Evolutionary conservation across 1,140 invertebrate species (phyloP).

Genomic region (Heterodera schachtii): DNA sequence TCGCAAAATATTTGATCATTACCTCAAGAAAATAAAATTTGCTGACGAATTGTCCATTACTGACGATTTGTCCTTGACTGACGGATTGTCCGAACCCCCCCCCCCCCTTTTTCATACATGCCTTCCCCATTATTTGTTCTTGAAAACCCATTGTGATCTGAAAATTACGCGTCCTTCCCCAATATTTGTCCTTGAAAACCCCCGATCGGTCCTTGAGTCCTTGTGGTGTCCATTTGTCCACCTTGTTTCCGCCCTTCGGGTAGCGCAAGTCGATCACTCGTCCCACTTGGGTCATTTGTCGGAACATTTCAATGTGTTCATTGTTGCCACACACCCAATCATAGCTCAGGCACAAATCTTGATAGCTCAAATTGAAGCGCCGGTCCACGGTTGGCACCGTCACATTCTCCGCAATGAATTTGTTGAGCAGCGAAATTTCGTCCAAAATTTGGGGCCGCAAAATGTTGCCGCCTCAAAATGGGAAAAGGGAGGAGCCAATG

Average conservation of each 20-base stretch:
- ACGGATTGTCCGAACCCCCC: too few species aligned
- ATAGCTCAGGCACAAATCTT: constrained; percentile 62
- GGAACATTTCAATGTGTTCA: constrained; percentile 58
- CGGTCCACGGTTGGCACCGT: constrained; percentile 58
- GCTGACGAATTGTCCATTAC: too few species aligned
- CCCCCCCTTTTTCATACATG: too few species aligned
- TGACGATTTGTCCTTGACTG: too few species aligned
- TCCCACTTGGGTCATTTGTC: constrained; percentile 59
- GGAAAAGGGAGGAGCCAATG: not conserved
- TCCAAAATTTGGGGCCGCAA: constrained; percentile 57
- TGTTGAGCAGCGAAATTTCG: constrained; percentile 62
- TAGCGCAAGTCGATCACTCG: constrained; percentile 60
- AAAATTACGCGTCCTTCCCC: too few species aligned
- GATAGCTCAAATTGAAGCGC: constrained; percentile 62
- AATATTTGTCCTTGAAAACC: too few species aligned
- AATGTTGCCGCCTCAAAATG: constrained; percentile 49
- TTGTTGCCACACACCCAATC: constrained; percentile 60
- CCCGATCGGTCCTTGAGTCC: not conserved
- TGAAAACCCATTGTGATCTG: not conserved
- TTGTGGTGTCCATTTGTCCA: not conserved
- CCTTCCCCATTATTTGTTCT: too few species aligned
- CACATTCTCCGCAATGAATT: constrained; percentile 61
- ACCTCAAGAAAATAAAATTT: too few species aligned
- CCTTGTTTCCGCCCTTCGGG: constrained; percentile 64
- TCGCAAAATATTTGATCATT: too few species aligned